Conservation (phyloP, 2,797 vertebrate genomes). For the Hylomyscus alleni region DNA sequence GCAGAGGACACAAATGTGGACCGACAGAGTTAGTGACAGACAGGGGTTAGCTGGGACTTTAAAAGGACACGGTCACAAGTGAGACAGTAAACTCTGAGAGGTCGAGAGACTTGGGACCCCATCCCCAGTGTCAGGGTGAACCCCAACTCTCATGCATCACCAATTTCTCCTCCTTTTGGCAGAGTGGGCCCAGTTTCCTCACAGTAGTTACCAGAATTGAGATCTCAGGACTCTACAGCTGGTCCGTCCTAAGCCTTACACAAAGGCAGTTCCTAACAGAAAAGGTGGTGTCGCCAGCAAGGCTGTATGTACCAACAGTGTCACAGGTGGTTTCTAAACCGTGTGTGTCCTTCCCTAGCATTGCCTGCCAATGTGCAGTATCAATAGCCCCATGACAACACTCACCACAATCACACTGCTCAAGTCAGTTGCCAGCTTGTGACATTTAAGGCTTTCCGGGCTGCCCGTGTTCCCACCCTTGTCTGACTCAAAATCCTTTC, state of each 20-base stretch:
- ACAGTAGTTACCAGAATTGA: conserved; percentile 12
- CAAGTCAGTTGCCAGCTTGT: conserved; percentile 32
- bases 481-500: conserved; percentile 76
- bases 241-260: neutral
- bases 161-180: neutral
- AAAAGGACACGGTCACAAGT: neutral
- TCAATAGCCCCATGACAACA: neutral
- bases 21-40: neutral
- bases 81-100: neutral
- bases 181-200: neutral
- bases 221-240: neutral
- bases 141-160: neutral
- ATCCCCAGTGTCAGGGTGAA: neutral
- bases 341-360: neutral
- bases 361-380: neutral
- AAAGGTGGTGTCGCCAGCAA: conserved; percentile 3
- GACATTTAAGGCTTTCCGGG: conserved; percentile 33
- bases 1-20: neutral
- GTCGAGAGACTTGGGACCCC: neutral
- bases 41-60: neutral
- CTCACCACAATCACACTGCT: conserved; percentile 11
- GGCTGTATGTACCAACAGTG: neutral
- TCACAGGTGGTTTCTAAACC: conserved; percentile 59
- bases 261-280: conserved; percentile 51
- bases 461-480: neutral